These are phyloP conservation scores for Rhinopomastus cyanomelas DNA, from an alignment of 2,113 vertebrate species.

Conservation along the genomic window DNA sequence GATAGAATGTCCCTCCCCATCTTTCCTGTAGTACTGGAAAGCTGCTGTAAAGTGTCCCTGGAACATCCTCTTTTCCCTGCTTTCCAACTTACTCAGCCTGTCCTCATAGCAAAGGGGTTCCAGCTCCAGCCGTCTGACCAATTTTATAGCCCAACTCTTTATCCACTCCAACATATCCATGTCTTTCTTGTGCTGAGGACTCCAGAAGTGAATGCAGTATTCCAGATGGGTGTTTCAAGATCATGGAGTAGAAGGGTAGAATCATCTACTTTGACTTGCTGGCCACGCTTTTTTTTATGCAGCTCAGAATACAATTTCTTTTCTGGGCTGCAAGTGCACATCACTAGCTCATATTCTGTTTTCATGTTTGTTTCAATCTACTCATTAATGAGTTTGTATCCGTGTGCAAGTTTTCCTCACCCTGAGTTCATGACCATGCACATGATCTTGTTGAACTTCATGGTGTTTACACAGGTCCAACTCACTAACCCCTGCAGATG, in stretches of 20 bases:
- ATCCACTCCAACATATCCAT: background rate
- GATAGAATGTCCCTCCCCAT: background rate
- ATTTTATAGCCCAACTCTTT: background rate
- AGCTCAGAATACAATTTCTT: background rate
- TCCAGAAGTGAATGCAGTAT: background rate
- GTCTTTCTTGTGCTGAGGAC: background rate
- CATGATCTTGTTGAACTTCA: background rate
- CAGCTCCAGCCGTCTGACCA: background rate
- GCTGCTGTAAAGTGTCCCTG: too few species aligned
- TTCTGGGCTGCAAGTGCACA: background rate
- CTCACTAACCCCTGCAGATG: background rate
- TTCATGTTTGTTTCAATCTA: background rate
- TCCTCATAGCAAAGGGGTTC: background rate
- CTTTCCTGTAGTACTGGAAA: background rate
- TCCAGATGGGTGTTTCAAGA: background rate
- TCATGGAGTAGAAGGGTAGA: background rate
- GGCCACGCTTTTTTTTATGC: background rate
- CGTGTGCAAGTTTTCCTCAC: background rate
- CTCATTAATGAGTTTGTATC: background rate
- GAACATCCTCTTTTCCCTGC: background rate
- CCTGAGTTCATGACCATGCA: background rate
- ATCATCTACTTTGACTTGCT: background rate
- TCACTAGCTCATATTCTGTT: background rate
- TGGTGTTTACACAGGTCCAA: background rate
- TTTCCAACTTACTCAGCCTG: background rate